Percentiles rank a stretch among this genome's conserved stretches.
phyloP scores from a whole-genome alignment of 2,888 invertebrate species.

The Sesamia inferens region DNA sequence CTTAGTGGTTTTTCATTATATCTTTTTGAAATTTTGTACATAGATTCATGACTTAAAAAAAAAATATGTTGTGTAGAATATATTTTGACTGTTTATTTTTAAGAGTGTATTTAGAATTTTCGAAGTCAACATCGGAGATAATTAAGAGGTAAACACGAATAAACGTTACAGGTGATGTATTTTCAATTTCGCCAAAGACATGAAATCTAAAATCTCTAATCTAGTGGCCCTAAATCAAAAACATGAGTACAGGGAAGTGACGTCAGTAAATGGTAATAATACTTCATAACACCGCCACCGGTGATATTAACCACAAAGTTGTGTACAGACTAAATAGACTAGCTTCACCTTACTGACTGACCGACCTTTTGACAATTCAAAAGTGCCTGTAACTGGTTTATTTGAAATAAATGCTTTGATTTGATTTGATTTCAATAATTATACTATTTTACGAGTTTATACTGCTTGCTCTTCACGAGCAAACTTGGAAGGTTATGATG shows the following conservation, averaged over 20 bases:
- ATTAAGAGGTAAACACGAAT: background rate
- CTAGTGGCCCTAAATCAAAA: constrained; percentile 29
- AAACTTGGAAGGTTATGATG: background rate
- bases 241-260: constrained; percentile 21
- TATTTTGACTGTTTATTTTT: background rate
- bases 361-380: too few relatives aligned
- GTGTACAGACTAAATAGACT: background rate
- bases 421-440: too few relatives aligned
- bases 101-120: background rate
- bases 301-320: constrained; percentile 27
- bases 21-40: too few relatives aligned
- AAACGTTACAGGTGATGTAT: background rate
- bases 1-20: too few relatives aligned
- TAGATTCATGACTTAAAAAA: too few relatives aligned
- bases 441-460: constrained; percentile 19
- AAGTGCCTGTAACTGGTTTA: too few relatives aligned
- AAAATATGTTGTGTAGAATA: too few relatives aligned
- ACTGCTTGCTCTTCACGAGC: constrained; percentile 7
- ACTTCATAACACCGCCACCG: constrained; percentile 26
- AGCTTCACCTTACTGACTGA: too few relatives aligned
- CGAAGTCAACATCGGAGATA: background rate
- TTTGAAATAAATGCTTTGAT: too few relatives aligned
- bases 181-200: background rate
- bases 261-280: constrained; percentile 32
- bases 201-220: constrained; percentile 10